These are phyloP conservation scores for Microtus montanus DNA, from an alignment of 2,113 vertebrate genomes.

Conservation along the genomic window DNA sequence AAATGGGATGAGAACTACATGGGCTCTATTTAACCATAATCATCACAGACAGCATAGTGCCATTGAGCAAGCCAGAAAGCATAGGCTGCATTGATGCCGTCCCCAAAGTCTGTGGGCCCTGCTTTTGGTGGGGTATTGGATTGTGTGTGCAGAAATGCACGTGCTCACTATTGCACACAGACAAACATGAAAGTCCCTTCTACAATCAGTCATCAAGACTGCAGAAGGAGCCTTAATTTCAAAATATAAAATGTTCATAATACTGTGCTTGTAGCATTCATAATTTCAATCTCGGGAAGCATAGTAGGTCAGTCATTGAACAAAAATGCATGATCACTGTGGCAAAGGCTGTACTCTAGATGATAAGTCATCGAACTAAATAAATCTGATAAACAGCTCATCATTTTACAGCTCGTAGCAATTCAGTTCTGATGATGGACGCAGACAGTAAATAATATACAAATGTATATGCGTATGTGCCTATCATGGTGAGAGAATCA, in stretches of 20 bases:
- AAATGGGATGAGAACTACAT: neutral
- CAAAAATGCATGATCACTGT: neutral
- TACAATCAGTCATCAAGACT: neutral
- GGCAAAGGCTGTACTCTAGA: neutral
- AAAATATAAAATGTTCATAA: neutral
- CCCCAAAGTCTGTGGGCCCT: neutral
- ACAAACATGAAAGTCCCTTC: neutral
- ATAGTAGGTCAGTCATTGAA: neutral
- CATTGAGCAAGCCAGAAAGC: neutral
- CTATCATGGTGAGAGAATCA: neutral
- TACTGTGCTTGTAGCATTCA: neutral
- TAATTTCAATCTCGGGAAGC: neutral
- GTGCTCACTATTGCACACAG: neutral
- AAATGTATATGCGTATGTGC: neutral
- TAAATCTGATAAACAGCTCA: neutral
- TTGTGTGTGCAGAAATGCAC: neutral
- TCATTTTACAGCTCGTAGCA: conserved; percentile 2
- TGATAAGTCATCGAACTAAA: neutral
- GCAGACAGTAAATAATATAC: neutral
- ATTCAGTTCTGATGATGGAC: neutral
- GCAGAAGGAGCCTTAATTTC: neutral
- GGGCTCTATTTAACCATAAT: neutral
- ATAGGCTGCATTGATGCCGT: rapidly evolving
- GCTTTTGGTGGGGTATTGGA: neutral
- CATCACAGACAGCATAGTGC: neutral